Percentiles rank a stretch among this genome's conserved stretches.
These are phyloP conservation scores for Drosophila asahinai DNA, from an alignment of 1,140 invertebrate species.

Conservation along the genomic window DNA sequence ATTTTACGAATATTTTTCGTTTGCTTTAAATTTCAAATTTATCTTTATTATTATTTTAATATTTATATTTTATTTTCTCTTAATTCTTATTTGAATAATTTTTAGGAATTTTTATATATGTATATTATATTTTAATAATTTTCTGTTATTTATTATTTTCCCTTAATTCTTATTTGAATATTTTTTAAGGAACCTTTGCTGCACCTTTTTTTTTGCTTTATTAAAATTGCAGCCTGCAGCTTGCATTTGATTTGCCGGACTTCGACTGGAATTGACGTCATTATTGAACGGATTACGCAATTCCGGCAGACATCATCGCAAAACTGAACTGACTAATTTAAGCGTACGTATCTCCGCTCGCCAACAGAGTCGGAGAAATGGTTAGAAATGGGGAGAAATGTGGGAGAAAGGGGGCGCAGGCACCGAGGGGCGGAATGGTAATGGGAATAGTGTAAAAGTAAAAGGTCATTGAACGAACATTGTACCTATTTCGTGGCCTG, in stretches of 20 bases:
- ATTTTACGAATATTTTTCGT: background rate
- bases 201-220: background rate
- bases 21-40: too few relatives aligned
- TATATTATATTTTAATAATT: background rate
- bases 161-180: background rate
- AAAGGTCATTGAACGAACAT: constrained; percentile 81
- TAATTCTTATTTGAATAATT: background rate
- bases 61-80: background rate
- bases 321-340: constrained; percentile 65
- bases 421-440: constrained; percentile 34
- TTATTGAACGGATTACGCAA: constrained; percentile 66
- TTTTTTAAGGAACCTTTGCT: too few relatives aligned
- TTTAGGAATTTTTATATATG: too few relatives aligned
- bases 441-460: constrained; percentile 73
- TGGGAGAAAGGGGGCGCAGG: constrained; percentile 20
- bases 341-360: constrained; percentile 54
- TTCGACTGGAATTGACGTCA: constrained; percentile 57
- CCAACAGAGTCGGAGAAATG: constrained; percentile 28
- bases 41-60: too few relatives aligned
- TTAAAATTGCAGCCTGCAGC: constrained; percentile 5
- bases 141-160: background rate
- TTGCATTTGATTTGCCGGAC: constrained; percentile 25
- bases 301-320: constrained; percentile 37
- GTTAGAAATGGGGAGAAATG: constrained; percentile 9
- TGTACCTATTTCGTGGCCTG: constrained; percentile 72